Evolutionary conservation across 2,797 vertebrate genomes (phyloP).

Genomic region (Buceros bicornis): DNA sequence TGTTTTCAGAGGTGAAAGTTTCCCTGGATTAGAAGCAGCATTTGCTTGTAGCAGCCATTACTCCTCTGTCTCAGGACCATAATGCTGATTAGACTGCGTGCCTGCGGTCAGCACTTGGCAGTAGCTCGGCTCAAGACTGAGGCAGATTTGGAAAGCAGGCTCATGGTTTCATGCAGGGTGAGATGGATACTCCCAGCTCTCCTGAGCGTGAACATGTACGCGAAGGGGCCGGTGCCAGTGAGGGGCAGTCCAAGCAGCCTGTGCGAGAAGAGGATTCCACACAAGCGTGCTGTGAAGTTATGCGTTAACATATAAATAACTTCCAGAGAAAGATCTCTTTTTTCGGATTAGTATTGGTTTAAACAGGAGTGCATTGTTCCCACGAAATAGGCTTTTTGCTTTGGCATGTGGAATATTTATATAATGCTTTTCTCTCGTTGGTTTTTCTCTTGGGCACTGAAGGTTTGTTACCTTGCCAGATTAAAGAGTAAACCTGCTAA

Average conservation of each 20-base stretch:
- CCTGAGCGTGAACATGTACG: not conserved
- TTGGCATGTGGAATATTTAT: conserved; percentile 50
- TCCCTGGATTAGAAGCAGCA: not conserved
- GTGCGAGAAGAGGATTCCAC: not conserved
- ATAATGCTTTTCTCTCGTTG: not conserved
- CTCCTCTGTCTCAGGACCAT: not conserved
- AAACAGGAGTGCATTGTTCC: conserved; percentile 32
- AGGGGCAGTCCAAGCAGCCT: not conserved
- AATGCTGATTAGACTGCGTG: not conserved
- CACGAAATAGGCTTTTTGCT: conserved; percentile 27
- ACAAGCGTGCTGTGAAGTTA: conserved; percentile 26
- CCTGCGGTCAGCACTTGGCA: conserved; percentile 41
- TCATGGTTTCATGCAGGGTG: not conserved
- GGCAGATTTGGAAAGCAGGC: conserved; percentile 25
- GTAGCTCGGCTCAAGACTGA: not conserved
- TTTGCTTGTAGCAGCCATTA: not conserved
- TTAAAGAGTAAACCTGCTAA: conserved; percentile 44
- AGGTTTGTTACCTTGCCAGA: conserved; percentile 48
- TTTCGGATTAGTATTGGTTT: not conserved
- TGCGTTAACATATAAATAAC: conserved; percentile 35
- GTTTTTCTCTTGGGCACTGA: conserved; percentile 30
- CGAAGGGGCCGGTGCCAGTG: not conserved
- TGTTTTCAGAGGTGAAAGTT: not conserved
- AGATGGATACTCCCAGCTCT: conserved; percentile 12
- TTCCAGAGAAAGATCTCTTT: not conserved